These are phyloP conservation scores for Drosophila equinoxialis DNA, from an alignment of 1,140 invertebrate species.

Conservation along the genomic window DNA sequence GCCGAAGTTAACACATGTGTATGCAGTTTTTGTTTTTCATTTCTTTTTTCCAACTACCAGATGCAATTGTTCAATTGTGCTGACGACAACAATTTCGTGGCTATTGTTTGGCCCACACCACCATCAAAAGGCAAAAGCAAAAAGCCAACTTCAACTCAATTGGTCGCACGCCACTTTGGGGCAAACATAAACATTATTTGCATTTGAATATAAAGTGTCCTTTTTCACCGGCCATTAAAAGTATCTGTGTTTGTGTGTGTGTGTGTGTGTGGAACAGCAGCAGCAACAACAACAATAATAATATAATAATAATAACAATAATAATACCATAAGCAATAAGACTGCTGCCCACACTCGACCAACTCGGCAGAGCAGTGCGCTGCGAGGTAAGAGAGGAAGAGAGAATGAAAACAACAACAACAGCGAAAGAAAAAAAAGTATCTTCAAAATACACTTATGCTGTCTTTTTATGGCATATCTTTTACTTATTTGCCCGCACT, in stretches of 20 bases:
- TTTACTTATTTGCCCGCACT: conserved; percentile 75
- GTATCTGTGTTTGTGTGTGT: neutral
- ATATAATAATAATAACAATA: conserved; percentile 36
- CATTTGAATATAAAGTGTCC: conserved; percentile 63
- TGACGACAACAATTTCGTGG: conserved; percentile 8
- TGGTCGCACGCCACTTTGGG: conserved; percentile 34
- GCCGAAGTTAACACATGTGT: neutral
- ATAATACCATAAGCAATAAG: conserved; percentile 34
- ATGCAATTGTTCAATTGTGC: conserved; percentile 12
- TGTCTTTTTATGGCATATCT: conserved; percentile 77
- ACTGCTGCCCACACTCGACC: conserved; percentile 45
- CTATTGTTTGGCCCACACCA: conserved; percentile 8
- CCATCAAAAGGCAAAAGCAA: neutral
- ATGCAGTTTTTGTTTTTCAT: neutral
- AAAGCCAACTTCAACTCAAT: conserved; percentile 48
- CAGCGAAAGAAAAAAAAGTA: conserved; percentile 49
- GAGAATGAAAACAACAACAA: conserved; percentile 38
- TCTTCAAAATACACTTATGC: conserved; percentile 77
- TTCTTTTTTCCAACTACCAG: neutral
- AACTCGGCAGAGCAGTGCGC: neutral
- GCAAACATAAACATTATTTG: conserved; percentile 35
- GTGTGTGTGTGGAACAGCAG: conserved; percentile 20
- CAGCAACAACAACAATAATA: conserved; percentile 44
- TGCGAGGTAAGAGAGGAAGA: neutral
- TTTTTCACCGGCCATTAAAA: conserved; percentile 33